Evolutionary conservation across 1,140 invertebrate genomes (phyloP), one percentile per base, ranked within the genome.

Genomic region (Drosophila paulistorum): DNA sequence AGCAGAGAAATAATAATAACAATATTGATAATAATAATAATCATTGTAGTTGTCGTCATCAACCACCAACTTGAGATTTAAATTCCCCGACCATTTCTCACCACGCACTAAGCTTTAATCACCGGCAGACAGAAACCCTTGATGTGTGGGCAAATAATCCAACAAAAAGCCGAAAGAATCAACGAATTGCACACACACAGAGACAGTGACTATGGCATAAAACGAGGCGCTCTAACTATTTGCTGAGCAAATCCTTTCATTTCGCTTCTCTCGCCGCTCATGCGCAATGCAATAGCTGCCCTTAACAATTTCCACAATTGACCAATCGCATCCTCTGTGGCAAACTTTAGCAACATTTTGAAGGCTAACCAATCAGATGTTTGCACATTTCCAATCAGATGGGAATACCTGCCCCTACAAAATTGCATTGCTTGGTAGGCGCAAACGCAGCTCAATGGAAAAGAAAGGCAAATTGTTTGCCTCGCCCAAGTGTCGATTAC

Each of bases 401-500:
- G 30, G 48, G 66, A 66, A 79, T 23, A 33, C 17, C 63, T 77
- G 80, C 80, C 83, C 83, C 83, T 89, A 77, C 80, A 75, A 64
- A 75, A 55, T 10, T 81, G 82, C 79, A 77, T 48, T 54, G 45
- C 10, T 26, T 11, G 39, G 68, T 51, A 77, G 77, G 84, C 77
- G 84, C 84, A 89, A 74, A 60, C 80, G 77, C 84, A 77, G 57
- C 64, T 59, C 54, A 59, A 48, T 59, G 60, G 37, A 55, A 51
- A 51, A 20, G 33, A 30, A 37, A 41, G 26, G 65, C 51, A 64
- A 41, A 48, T 58, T 80, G 77, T 82, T 90, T 91, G 85, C 75
- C 72, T 77, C 79, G 69, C 90, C 90, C 90, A 72, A 90, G 86
- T 83, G 79, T 91, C 90, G 79, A 90, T 87, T 90, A 90, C 81